Percentiles rank a stretch among this genome's conserved stretches.
Conservation (phyloP, 1,140 invertebrate genomes). For the Drosophila novamexicana region DNA sequence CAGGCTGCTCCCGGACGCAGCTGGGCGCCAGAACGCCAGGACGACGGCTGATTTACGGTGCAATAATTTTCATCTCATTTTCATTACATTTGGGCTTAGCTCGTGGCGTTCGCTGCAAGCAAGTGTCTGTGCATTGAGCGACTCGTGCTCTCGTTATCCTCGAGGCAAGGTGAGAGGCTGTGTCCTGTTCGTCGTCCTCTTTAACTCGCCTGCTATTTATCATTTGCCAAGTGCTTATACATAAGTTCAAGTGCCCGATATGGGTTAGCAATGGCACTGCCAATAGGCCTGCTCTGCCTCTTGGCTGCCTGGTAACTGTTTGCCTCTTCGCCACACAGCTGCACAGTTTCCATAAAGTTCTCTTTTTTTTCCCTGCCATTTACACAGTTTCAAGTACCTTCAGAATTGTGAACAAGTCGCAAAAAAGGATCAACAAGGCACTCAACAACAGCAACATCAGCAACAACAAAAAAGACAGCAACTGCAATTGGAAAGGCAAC, state of each 20-base stretch:
- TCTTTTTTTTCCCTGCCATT: background rate
- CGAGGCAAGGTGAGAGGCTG: slow-evolving; percentile 50
- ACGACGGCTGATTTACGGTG: slow-evolving; percentile 71
- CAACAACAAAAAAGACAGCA: slow-evolving; percentile 6
- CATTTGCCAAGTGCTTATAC: slow-evolving; percentile 61
- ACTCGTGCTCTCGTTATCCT: background rate
- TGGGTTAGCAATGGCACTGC: slow-evolving; percentile 20
- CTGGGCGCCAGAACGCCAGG: slow-evolving; percentile 50
- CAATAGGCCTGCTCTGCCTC: slow-evolving; percentile 24
- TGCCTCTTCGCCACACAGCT: slow-evolving; percentile 42
- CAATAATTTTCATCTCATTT: slow-evolving; percentile 83
- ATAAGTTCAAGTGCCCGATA: slow-evolving; percentile 37
- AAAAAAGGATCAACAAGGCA: slow-evolving; percentile 69
- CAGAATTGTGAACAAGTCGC: slow-evolving; percentile 70
- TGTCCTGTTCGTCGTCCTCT: slow-evolving; percentile 33
- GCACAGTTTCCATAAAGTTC: slow-evolving; percentile 52
- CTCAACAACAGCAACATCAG: slow-evolving; percentile 37
- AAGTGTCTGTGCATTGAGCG: background rate
- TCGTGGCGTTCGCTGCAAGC: slow-evolving; percentile 19
- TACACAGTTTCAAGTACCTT: slow-evolving; percentile 34
- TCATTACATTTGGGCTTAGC: slow-evolving; percentile 70
- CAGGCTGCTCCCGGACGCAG: slow-evolving; percentile 40
- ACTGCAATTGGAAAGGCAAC: slow-evolving; percentile 38
- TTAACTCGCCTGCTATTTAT: slow-evolving; percentile 70
- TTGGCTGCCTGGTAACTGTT: too few species aligned